Evolutionary conservation across 2,888 invertebrate genomes (phyloP).

Genomic region (Microchrysa polita): DNA sequence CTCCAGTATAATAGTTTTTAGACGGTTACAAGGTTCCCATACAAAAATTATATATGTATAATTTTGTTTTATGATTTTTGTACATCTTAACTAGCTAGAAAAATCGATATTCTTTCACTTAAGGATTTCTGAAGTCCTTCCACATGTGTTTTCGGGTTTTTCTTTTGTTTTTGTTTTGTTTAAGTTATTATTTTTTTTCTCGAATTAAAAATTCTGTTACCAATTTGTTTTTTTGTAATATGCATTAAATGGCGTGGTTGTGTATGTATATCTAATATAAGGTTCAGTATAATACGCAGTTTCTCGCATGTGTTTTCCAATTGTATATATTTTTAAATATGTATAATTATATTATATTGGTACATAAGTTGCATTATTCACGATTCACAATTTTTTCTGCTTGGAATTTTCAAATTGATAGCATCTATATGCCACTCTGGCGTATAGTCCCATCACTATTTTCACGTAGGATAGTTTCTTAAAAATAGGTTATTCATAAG

Average conservation of each 20-base stretch:
- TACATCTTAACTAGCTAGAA: conserved; percentile 42
- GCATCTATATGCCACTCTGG: too few relatives aligned
- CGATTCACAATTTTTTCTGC: too few relatives aligned
- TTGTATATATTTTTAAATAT: conserved; percentile 6
- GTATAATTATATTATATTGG: conserved; percentile 17
- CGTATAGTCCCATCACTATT: too few relatives aligned
- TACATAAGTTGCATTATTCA: conserved; percentile 28
- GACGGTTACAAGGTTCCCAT: conserved; percentile 40
- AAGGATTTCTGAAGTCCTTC: not conserved
- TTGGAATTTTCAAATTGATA: too few relatives aligned
- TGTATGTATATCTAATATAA: not conserved
- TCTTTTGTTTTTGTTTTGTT: not conserved
- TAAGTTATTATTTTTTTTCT: not conserved
- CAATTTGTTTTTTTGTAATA: not conserved
- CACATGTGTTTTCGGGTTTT: conserved; percentile 13
- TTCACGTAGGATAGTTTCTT: too few relatives aligned
- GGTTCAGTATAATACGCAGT: not conserved
- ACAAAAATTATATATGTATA: conserved; percentile 41
- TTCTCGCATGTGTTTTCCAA: not conserved
- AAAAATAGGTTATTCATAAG: too few relatives aligned
- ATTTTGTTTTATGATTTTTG: conserved; percentile 32
- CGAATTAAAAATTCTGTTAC: not conserved
- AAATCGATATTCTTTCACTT: conserved; percentile 35
- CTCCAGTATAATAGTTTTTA: conserved; percentile 32
- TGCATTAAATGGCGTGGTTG: conserved; percentile 1